phyloP scores from a whole-genome alignment of 2,113 vertebrate species.

The Catharus fuscescens region DNA sequence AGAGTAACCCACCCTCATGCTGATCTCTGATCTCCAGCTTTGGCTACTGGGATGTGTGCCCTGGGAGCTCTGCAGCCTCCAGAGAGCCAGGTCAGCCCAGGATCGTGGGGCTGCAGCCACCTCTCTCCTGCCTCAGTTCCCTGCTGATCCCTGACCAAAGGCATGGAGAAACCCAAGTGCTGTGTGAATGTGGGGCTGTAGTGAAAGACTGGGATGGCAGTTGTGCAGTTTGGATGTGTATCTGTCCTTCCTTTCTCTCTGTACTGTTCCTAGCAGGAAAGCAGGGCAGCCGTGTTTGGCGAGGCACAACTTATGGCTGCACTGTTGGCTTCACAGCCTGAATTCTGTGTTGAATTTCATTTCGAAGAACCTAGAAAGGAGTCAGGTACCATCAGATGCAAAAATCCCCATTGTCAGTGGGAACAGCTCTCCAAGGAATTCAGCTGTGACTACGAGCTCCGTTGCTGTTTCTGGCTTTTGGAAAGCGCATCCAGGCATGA shows the following conservation, averaged over 20 bases:
- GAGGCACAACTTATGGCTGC: neutral
- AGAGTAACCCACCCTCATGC: neutral
- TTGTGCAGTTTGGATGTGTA: fast-evolving
- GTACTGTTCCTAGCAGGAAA: neutral
- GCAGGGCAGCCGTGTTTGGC: neutral
- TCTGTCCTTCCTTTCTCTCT: neutral
- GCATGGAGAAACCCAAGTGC: fast-evolving
- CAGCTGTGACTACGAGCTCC: fast-evolving
- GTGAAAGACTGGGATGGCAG: fast-evolving
- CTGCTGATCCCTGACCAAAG: neutral
- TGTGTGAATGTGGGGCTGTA: neutral
- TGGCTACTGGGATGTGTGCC: neutral
- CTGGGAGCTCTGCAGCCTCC: neutral
- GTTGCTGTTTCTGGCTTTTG: neutral
- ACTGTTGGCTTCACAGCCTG: neutral
- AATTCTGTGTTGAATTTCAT: neutral
- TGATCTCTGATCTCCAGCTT: neutral
- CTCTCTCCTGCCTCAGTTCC: neutral
- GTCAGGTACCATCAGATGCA: neutral
- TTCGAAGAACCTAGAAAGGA: neutral
- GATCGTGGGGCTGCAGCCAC: fast-evolving
- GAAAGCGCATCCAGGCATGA: neutral
- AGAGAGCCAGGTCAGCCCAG: neutral
- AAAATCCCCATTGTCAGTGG: neutral
- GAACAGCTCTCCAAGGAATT: neutral